phyloP scores from a whole-genome alignment of 1,140 invertebrate species.

The Scaptomyza pallida region DNA sequence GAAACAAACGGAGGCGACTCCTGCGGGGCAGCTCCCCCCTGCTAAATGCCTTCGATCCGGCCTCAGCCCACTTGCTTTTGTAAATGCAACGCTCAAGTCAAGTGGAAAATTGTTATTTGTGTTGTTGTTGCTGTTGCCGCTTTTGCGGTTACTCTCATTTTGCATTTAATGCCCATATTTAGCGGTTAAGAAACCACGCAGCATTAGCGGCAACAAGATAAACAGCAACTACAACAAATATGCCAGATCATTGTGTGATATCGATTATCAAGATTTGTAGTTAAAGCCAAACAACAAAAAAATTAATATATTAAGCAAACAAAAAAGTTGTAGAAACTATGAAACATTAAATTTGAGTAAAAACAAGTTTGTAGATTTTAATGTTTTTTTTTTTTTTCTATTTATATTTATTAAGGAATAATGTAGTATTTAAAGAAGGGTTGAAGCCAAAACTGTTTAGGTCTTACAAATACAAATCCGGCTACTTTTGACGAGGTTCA shows the following conservation, averaged over 20 bases:
- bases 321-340: too few relatives aligned
- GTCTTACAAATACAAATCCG: too few relatives aligned
- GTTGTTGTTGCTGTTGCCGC: slow-evolving; percentile 27
- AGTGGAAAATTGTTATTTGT: slow-evolving; percentile 78
- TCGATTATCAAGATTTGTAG: neutral
- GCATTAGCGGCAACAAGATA: slow-evolving; percentile 48
- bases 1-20: slow-evolving; percentile 17
- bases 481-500: too few relatives aligned
- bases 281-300: neutral
- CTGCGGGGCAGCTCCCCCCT: slow-evolving; percentile 7
- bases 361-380: too few relatives aligned
- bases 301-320: too few relatives aligned
- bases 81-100: slow-evolving; percentile 69
- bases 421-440: too few relatives aligned
- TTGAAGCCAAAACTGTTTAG: too few relatives aligned
- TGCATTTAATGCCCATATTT: slow-evolving; percentile 79
- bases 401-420: too few relatives aligned
- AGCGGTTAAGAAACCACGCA: slow-evolving; percentile 47
- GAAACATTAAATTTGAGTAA: too few relatives aligned
- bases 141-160: slow-evolving; percentile 75
- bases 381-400: too few relatives aligned
- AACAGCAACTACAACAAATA: slow-evolving; percentile 62
- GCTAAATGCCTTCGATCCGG: slow-evolving; percentile 55
- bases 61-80: slow-evolving; percentile 60
- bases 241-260: slow-evolving; percentile 31